Conservation (phyloP, 2,113 vertebrate genomes). For the Galemys pyrenaicus region DNA sequence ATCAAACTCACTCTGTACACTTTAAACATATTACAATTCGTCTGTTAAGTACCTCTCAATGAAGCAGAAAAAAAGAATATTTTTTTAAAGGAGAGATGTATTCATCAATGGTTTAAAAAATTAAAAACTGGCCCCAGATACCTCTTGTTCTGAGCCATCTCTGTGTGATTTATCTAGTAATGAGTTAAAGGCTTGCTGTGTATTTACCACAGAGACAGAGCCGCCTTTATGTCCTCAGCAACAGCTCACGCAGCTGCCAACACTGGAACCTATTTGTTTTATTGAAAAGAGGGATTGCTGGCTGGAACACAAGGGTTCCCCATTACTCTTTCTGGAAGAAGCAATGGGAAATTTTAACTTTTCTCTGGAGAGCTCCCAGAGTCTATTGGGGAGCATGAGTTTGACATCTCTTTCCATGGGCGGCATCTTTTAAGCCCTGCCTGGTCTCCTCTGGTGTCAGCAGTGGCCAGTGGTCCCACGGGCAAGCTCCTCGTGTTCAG, state of each 20-base stretch:
- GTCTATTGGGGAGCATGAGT: conserved; percentile 65
- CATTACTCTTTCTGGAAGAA: conserved; percentile 79
- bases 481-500: background rate
- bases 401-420: conserved; percentile 66
- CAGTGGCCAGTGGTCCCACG: background rate
- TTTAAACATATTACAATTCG: background rate
- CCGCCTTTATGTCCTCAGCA: conserved; percentile 72
- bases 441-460: background rate
- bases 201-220: conserved; percentile 74
- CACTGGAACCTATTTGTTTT: conserved; percentile 78
- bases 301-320: conserved; percentile 73
- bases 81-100: background rate
- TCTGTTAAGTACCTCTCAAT: background rate
- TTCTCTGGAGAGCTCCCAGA: conserved; percentile 74
- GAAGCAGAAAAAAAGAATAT: background rate
- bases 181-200: conserved; percentile 71
- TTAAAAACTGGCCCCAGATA: background rate
- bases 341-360: conserved; percentile 75
- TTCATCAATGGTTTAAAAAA: background rate
- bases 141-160: conserved; percentile 7
- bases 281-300: conserved; percentile 80
- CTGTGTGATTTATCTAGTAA: conserved; percentile 62
- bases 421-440: background rate
- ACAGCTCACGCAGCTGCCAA: conserved; percentile 69
- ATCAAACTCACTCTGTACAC: background rate